phyloP scores from a whole-genome alignment of 2,113 vertebrate species.

The Seriola quinqueradiata region DNA sequence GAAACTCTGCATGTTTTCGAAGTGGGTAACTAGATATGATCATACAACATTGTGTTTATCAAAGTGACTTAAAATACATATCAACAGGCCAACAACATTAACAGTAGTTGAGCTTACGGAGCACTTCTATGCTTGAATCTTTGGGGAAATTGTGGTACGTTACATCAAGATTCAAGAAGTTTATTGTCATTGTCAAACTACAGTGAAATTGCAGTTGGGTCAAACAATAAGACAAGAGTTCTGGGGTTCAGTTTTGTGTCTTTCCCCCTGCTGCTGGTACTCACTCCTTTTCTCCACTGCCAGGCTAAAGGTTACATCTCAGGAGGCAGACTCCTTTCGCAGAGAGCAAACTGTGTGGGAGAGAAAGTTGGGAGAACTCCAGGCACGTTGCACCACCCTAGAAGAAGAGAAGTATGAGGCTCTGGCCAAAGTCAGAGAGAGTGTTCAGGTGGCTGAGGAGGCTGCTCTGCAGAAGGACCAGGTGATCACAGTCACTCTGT shows the following conservation, averaged over 20 bases:
- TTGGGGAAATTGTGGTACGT: constrained; percentile 15
- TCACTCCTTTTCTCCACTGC: not conserved
- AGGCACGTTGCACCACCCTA: constrained; percentile 80
- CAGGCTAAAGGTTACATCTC: constrained; percentile 80
- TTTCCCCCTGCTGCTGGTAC: not conserved
- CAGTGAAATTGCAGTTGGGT: too few relatives aligned
- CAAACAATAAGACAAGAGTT: not conserved
- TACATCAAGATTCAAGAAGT: not conserved
- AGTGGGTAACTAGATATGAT: not conserved
- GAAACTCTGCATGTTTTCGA: not conserved
- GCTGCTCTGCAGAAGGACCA: constrained; percentile 91
- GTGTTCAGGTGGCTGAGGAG: constrained; percentile 91
- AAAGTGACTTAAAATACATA: not conserved
- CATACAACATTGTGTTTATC: not conserved
- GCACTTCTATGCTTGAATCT: not conserved
- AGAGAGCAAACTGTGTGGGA: constrained; percentile 87
- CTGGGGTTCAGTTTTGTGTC: not conserved
- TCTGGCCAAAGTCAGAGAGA: constrained; percentile 87
- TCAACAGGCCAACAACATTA: not conserved
- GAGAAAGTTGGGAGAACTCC: constrained; percentile 87
- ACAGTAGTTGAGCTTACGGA: not conserved
- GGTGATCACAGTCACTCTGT: constrained; percentile 77
- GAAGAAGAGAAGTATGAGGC: constrained; percentile 90
- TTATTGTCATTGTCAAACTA: too few relatives aligned
- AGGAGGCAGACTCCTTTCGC: constrained; percentile 86